Base-by-base conservation (phyloP, 2,113 vertebrate species). In the Polyodon spathula region DNA sequence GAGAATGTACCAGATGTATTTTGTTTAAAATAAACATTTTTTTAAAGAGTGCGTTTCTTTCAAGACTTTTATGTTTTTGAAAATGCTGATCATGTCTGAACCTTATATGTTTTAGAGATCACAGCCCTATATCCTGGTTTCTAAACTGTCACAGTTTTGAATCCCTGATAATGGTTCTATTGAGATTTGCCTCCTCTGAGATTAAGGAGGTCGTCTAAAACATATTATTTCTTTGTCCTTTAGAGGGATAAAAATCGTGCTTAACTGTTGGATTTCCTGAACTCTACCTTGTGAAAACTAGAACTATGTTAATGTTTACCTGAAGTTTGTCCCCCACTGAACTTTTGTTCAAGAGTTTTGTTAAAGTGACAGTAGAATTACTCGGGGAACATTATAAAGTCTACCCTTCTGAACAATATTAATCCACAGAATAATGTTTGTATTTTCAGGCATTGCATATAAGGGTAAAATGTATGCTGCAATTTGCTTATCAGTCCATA, bases 241-340 rank as follows among this genome's bases (percentile, higher is more conserved):
- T 81, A 95, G 92, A 83, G 84, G 63, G 88, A 90, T 73, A 88
- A 92, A 77, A 95, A 92, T 71, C 84, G 90, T 2, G 89, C 90
- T 6, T 83, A 94, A 68, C 86, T 90, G 61, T 81, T 93, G 40
- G 89, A 93, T 61, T 96, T 96, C 69, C 74, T 90, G 66, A 96
- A 94, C 78, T 93, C 90, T 11, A 88, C 90, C 40, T 73, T 92
- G 68, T 93, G 81, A 86, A 0, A 1, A 61, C 68, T 68, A 37
- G 39, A 65, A 61, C 40, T 15, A 56, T 63, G 52, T 67, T 16
- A 60, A 43, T n/a, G 46, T 56, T 54, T 60, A 58, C 51, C 2
- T 64, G 12, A 63, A 68, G 54, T 43, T 17, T 5, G 40, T 50
- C n/a, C 38, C 38, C 27, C 41, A 38, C 43, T 17, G 61, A 41